Evolutionary conservation across 2,113 vertebrate species (phyloP).

Genomic region (Archocentrus centrarchus): DNA sequence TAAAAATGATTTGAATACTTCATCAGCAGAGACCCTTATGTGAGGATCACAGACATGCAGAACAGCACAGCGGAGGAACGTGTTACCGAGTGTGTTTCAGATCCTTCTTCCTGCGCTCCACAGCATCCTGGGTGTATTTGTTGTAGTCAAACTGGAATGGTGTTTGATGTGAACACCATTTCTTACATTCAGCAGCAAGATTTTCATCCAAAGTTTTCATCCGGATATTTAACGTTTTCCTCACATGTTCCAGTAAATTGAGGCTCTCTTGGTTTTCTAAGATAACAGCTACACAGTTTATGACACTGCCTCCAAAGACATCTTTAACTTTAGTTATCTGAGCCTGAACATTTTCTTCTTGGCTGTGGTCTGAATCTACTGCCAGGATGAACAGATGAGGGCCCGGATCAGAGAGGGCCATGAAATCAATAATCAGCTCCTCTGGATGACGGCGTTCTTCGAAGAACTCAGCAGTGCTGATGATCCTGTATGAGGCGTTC

Average conservation of each 20-base stretch:
- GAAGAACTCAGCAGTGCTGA: background rate
- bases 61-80: no score
- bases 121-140: no score
- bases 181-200: background rate
- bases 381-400: background rate
- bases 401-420: background rate
- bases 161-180: background rate
- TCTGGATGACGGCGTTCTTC: background rate
- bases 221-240: background rate
- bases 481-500: background rate
- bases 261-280: background rate
- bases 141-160: no score
- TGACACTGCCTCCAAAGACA: background rate
- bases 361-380: background rate
- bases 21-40: no score
- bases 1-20: no score
- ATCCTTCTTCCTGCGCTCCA: no score
- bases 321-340: background rate
- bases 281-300: background rate
- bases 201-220: background rate
- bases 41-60: no score
- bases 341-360: background rate
- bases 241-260: background rate
- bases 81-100: no score
- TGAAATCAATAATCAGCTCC: background rate